Evolutionary conservation across 2,113 vertebrate species (phyloP).

Genomic region (Oenanthe melanoleuca): DNA sequence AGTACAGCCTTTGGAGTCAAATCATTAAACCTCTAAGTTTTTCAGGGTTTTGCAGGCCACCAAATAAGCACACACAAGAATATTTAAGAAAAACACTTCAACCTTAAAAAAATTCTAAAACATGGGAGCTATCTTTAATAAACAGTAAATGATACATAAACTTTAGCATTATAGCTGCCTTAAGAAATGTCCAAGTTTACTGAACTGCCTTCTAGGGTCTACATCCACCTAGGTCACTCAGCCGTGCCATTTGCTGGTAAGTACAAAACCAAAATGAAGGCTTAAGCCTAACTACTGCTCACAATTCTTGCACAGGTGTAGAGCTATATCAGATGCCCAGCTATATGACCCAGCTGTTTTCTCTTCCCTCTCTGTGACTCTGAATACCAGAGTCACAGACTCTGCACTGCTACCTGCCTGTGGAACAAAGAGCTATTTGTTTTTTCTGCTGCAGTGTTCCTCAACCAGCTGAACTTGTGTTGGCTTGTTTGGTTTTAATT

Average conservation of each 20-base stretch:
- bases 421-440: background rate
- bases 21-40: background rate
- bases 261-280: background rate
- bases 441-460: background rate
- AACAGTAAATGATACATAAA: background rate
- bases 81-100: background rate
- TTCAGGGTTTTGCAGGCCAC: background rate
- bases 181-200: background rate
- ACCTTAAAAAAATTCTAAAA: background rate
- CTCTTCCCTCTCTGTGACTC: rapidly evolving
- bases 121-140: background rate
- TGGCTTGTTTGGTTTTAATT: background rate
- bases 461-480: background rate
- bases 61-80: background rate
- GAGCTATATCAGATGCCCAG: background rate
- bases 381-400: background rate
- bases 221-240: no score
- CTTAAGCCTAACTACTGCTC: background rate
- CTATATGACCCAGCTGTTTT: background rate
- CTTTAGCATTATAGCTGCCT: background rate
- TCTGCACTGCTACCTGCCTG: background rate
- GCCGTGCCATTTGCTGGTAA: background rate
- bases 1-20: background rate
- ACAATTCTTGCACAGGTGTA: background rate
- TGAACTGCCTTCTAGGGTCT: background rate